Evolutionary conservation across 2,888 invertebrate genomes (phyloP).

Genomic region (Galeruca laticollis): DNA sequence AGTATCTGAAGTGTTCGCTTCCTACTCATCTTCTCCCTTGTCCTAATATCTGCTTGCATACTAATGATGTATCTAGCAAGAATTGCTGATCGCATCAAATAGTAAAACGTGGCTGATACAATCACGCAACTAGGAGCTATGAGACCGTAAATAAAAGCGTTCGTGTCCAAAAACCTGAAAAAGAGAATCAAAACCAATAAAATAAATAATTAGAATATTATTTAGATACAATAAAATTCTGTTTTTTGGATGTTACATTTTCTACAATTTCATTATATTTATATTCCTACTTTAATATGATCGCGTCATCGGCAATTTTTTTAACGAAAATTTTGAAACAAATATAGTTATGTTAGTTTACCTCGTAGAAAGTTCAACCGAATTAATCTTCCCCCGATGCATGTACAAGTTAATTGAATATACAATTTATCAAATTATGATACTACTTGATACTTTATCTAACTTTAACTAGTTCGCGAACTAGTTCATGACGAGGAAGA

Average conservation of each 20-base stretch:
- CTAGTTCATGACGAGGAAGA: neutral
- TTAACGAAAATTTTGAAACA: too few species aligned
- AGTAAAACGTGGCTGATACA: slow-evolving; percentile 54
- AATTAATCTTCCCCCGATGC: too few species aligned
- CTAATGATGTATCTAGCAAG: slow-evolving; percentile 72
- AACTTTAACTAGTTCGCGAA: slow-evolving; percentile 1
- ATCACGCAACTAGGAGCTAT: slow-evolving; percentile 63
- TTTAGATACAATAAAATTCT: too few species aligned
- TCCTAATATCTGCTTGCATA: slow-evolving; percentile 72
- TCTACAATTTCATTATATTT: neutral
- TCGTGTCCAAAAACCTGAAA: slow-evolving; percentile 70
- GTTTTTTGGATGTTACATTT: neutral
- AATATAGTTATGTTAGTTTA: too few species aligned
- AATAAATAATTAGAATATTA: neutral
- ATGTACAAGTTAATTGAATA: neutral
- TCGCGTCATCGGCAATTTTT: too few species aligned
- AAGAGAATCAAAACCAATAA: slow-evolving; percentile 32
- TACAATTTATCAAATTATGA: neutral
- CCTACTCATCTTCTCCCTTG: slow-evolving; percentile 72
- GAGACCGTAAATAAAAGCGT: slow-evolving; percentile 69
- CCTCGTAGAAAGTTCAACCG: too few species aligned
- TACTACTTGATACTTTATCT: neutral
- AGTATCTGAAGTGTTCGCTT: slow-evolving; percentile 72
- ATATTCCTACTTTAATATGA: too few species aligned
- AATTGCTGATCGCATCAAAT: slow-evolving; percentile 67